Evolutionary conservation across 2,888 invertebrate genomes (phyloP), one percentile per base, ranked within the genome.

Genomic region (Pseudoips prasinana): DNA sequence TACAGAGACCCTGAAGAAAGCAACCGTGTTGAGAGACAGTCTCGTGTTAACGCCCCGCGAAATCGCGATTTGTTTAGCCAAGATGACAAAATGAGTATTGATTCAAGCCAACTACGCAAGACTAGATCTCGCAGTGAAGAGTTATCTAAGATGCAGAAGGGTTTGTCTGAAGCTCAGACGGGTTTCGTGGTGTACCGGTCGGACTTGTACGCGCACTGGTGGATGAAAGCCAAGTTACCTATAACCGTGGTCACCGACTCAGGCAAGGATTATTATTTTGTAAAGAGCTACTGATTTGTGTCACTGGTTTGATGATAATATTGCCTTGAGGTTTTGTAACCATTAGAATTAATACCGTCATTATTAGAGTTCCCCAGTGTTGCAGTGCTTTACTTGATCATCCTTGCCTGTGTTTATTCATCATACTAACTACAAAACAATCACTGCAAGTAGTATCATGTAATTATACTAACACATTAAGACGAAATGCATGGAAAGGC

Each of bases 121-220:
- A 68, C 73, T 40, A 75, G 85, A 49, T 85, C 88, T 51, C 80
- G 85, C 30, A 89, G 89, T 55, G 88, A 85, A 59, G 89, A 89
- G 50, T 62, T 85, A 46, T 76, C 84, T 1, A 90, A 89, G 64
- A 50, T 74, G 69, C 83, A 81, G 73, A 82, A 83, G 66, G 73
- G 77, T 54, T 59, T 82, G 48, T 64, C 74, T 30, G 84, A 79
- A 58, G 68, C 73, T 32, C 77, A 82, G 49, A 73, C 79, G 50
- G 87, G 87, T 43, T 87, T 86, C 56, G 78, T 90, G 77, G 89
- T 93, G 68, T 96, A 93, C 81, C 94, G 93, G 40, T 95, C 95
- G 27, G 95, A 95, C 66, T 90, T 96, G 80, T 96, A 96, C 80
- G 96, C 95, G 47, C 96, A 96, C 88, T 96, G 96, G 96, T 96